Evolutionary conservation across 2,888 invertebrate species (phyloP).

Genomic region (Diarsia dahlii): DNA sequence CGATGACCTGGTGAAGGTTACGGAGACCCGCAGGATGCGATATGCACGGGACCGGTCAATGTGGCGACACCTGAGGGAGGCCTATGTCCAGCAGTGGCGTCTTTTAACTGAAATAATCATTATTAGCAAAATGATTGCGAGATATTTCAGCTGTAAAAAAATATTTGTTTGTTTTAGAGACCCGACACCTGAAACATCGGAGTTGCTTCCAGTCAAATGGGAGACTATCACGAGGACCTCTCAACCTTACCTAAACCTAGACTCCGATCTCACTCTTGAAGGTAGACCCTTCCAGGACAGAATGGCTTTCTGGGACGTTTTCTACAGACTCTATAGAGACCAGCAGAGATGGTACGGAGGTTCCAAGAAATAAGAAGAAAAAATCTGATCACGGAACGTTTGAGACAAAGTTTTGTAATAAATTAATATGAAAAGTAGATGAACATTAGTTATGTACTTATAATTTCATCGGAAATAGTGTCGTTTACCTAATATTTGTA

Average conservation of each 20-base stretch:
- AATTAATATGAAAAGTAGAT: not conserved
- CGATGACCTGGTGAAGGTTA: no score
- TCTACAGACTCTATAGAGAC: conserved; percentile 64
- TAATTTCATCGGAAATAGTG: not conserved
- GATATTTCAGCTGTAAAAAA: not conserved
- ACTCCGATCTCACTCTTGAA: conserved; percentile 48
- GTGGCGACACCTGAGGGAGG: no score
- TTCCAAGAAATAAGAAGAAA: not conserved
- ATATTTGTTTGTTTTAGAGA: conserved; percentile 31
- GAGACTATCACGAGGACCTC: conserved; percentile 52
- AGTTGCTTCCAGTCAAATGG: conserved; percentile 68
- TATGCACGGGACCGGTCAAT: no score
- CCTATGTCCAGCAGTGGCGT: no score
- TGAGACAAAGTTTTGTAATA: not conserved
- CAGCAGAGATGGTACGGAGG: conserved; percentile 33
- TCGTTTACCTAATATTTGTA: not conserved
- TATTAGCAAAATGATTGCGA: not conserved
- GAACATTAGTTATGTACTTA: not conserved
- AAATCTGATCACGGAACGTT: not conserved
- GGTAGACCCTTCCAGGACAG: conserved; percentile 61
- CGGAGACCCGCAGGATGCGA: no score
- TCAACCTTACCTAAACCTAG: conserved; percentile 56
- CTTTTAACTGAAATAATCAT: no score
- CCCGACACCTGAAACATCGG: conserved; percentile 65
- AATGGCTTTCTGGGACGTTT: conserved; percentile 68